Evolutionary conservation across 2,888 invertebrate genomes (phyloP), one percentile per base, ranked within the genome.

Genomic region (Campoplex capitator): DNA sequence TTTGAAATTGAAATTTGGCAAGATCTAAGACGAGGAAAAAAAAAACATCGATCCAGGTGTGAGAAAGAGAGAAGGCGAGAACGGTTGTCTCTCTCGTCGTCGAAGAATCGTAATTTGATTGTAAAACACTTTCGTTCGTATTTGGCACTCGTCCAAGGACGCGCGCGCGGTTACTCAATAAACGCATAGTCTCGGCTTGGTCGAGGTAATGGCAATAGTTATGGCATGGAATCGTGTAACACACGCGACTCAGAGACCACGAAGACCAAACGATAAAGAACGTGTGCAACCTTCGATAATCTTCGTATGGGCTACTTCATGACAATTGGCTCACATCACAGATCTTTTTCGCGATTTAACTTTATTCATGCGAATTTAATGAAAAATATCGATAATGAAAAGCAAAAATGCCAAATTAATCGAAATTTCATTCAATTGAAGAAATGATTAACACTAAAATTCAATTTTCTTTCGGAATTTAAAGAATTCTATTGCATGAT

Each of bases 91-190:
- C 62, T 75, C 38, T 3, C 38, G 6, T 0, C 23, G 62, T 70
- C 58, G 48, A 65, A 75, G 73, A 85, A 77, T 87, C 83, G 82
- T 83, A 81, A 74, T 84, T 88, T 76, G 84, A 90, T 89, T 90
- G 88, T 90, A 88, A 89, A 90, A 90, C 88, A 90, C 90, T 90
- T 91, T 89, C 89, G 89, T 88, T 89, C 87, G 89, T 89, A 84
- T 89, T 92, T 93, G 93, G 93, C 91, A 88, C 83, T 83, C 83
- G 89, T 91, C 92, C 93, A 93, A 93, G 93, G 93, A 90, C 91
- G 88, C 87, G 88, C 23, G 23, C 23, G 23, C 23, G 23, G 23
- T 92, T 92, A 90, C 93, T 90, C 86, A 88, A 88, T 73, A 77
- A 82, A 65, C 70, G 62, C 68, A 74, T 81, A 73, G 75, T 51